Percentiles rank a stretch among this genome's conserved stretches.
Evolutionary conservation across 2,797 vertebrate genomes (phyloP).

Genomic region (Malurus leucopterus): DNA sequence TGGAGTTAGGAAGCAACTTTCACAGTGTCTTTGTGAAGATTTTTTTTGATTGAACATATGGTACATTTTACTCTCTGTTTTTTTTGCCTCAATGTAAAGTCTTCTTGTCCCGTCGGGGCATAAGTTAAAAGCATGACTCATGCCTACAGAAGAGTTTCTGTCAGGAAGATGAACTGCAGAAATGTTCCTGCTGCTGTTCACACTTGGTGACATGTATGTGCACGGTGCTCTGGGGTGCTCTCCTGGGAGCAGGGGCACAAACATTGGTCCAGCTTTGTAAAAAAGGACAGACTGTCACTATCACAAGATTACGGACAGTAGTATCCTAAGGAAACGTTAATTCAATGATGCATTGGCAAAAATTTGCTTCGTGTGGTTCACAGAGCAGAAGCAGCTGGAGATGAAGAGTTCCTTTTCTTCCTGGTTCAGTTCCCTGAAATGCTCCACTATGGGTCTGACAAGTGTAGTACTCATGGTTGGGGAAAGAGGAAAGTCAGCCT

Average conservation of each 20-base stretch:
- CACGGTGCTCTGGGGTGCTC: background rate
- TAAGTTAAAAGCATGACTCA: background rate
- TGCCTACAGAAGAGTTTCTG: background rate
- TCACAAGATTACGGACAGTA: background rate
- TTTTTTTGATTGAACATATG: background rate
- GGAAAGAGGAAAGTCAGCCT: background rate
- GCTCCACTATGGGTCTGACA: background rate
- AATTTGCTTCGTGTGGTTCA: background rate
- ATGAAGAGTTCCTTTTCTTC: background rate
- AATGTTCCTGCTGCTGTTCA: background rate
- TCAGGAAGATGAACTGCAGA: background rate
- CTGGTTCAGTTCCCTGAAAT: background rate
- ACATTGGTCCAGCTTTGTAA: rapidly evolving
- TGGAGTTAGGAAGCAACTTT: background rate
- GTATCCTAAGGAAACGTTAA: background rate
- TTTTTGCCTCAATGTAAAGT: background rate
- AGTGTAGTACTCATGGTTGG: background rate
- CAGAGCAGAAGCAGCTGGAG: background rate
- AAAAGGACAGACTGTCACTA: background rate
- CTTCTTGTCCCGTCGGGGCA: background rate
- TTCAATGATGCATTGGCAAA: background rate
- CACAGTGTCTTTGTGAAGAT: background rate
- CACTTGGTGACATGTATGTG: rapidly evolving
- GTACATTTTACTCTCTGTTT: background rate
- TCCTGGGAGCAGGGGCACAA: rapidly evolving